Conservation (phyloP, 37 sponge, comb jelly and placozoan genomes). For the Tethya wilhelma region DNA sequence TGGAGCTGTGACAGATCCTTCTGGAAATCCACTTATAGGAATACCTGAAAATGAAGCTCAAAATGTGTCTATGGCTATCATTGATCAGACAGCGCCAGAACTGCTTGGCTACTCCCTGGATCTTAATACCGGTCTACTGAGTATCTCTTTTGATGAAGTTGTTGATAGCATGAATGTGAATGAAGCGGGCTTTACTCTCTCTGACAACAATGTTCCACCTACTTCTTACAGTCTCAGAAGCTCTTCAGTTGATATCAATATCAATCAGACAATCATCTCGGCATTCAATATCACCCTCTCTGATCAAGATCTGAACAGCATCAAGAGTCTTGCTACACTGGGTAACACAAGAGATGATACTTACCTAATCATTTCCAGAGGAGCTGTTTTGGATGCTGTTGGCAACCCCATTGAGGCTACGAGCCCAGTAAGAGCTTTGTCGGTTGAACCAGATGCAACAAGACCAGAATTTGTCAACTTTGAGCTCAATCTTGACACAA, state of each 20-base stretch:
- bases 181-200: conserved; percentile 50
- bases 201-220: conserved; percentile 8
- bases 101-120: conserved; percentile 70
- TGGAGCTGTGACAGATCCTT: conserved; percentile 69
- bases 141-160: conserved; percentile 81
- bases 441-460: conserved; percentile 58
- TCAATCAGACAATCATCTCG: conserved; percentile 22
- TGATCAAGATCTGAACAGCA: conserved; percentile 58
- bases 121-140: conserved; percentile 70
- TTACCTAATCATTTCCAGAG: conserved; percentile 41
- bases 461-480: conserved; percentile 62
- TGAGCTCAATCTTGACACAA: conserved; percentile 58
- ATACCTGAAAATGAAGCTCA: conserved; percentile 40
- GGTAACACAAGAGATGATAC: conserved; percentile 32
- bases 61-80: conserved; percentile 34
- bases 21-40: conserved; percentile 45
- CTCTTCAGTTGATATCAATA: conserved; percentile 5
- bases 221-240: conserved; percentile 25
- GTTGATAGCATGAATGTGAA: conserved; percentile 50
- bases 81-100: conserved; percentile 75
- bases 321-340: conserved; percentile 47
- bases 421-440: conserved; percentile 42
- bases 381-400: conserved; percentile 63
- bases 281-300: conserved; percentile 58
- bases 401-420: conserved; percentile 20